Evolutionary conservation across 2,888 invertebrate species (phyloP).

Genomic region (Cephus rjabovi): DNA sequence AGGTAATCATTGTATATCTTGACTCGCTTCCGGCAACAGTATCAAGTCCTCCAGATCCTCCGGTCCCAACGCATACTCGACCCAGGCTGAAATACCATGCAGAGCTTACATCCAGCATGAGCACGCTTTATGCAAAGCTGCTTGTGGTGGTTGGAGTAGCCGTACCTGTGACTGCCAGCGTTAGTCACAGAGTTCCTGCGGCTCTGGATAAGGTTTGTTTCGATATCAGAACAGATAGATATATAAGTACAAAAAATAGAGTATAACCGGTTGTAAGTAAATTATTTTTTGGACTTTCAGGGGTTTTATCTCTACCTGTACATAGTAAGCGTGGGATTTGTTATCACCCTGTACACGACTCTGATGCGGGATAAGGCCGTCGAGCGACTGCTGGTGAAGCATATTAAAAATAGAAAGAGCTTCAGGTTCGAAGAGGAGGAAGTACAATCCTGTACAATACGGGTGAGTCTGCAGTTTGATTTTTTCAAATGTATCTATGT

Average conservation of each 20-base stretch:
- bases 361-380: conserved; percentile 75
- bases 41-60: conserved; percentile 10
- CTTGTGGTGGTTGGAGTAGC: conserved; percentile 78
- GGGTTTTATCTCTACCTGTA: conserved; percentile 89
- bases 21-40: neutral
- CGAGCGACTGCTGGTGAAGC: conserved; percentile 58
- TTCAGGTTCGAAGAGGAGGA: conserved; percentile 34
- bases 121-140: conserved; percentile 86
- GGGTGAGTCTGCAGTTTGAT: conserved; percentile 23
- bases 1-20: neutral
- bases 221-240: neutral
- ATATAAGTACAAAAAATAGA: neutral
- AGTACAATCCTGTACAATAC: conserved; percentile 22
- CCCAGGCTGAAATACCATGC: conserved; percentile 42
- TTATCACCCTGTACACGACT: conserved; percentile 78
- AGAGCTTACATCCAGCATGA: conserved; percentile 56
- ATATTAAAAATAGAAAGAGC: conserved; percentile 46
- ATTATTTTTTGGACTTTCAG: conserved; percentile 65
- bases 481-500: conserved; percentile 5
- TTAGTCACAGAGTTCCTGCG: conserved; percentile 80
- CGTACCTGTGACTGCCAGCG: conserved; percentile 88
- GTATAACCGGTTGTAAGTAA: neutral
- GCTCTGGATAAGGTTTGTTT: conserved; percentile 77
- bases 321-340: conserved; percentile 80
- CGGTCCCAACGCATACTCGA: conserved; percentile 19